Conservation (phyloP, 2,113 vertebrate genomes). For the Raphicerus campestris region DNA sequence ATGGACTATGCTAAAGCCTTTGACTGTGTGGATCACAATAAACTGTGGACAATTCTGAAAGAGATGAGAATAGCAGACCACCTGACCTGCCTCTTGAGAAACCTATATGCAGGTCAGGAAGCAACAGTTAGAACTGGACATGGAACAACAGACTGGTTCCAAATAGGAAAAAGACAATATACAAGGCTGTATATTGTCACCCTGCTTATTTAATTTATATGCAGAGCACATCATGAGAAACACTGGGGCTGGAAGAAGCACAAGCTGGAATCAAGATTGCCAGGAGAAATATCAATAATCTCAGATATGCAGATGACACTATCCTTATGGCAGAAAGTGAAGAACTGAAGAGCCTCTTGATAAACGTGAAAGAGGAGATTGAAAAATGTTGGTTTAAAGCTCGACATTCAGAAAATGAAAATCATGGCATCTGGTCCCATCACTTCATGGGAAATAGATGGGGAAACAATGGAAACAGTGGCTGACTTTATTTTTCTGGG, state of each 20-base stretch:
- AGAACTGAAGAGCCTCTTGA: background rate
- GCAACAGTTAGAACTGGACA: background rate
- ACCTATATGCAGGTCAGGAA: background rate
- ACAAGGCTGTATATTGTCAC: background rate
- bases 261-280: background rate
- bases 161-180: background rate
- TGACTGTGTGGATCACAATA: too few relatives aligned
- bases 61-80: background rate
- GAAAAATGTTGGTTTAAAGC: background rate
- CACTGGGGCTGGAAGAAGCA: background rate
- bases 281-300: background rate
- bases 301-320: background rate
- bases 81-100: background rate
- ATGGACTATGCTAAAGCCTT: background rate
- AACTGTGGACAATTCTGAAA: too few relatives aligned
- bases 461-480: background rate
- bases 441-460: background rate
- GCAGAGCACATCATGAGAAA: background rate
- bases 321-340: background rate
- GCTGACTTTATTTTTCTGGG: background rate
- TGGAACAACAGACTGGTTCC: background rate
- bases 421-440: rapidly evolving
- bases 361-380: background rate
- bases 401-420: background rate
- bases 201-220: background rate